phyloP scores from a whole-genome alignment of 1,140 invertebrate genomes.

The Hycleus phaleratus region DNA sequence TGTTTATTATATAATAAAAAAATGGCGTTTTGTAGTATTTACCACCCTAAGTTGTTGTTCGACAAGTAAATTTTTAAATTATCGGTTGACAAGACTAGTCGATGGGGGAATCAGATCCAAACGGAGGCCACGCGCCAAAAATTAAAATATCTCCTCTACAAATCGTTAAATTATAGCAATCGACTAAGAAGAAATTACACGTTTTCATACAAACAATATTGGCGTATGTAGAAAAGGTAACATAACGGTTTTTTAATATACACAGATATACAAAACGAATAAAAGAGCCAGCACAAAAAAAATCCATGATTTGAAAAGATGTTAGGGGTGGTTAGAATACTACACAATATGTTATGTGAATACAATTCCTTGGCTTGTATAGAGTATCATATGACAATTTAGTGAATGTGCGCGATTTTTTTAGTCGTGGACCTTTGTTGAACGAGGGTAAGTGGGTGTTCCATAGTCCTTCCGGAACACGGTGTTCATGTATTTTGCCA shows the following conservation, averaged over 20 bases:
- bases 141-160: slow-evolving; percentile 30
- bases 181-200: slow-evolving; percentile 24
- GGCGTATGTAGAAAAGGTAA: slow-evolving; percentile 18
- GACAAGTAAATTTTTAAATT: no score
- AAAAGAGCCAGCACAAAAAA: not conserved
- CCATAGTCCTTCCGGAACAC: not conserved
- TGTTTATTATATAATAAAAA: no score
- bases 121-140: slow-evolving; percentile 29
- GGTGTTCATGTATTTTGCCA: no score
- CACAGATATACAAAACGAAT: not conserved
- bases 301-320: not conserved
- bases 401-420: not conserved
- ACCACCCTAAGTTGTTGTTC: no score
- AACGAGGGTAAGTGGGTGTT: not conserved
- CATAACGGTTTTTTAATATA: not conserved
- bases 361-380: slow-evolving; percentile 4
- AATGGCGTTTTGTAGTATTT: no score
- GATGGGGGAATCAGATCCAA: not conserved
- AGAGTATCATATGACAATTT: not conserved
- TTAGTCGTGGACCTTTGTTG: not conserved
- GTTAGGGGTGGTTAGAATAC: not conserved
- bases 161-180: slow-evolving; percentile 34
- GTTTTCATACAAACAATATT: slow-evolving; percentile 16
- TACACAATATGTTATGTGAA: not conserved
- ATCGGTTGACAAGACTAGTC: no score